Conservation (phyloP, 2,888 invertebrate species). For the Tenthredo livida region DNA sequence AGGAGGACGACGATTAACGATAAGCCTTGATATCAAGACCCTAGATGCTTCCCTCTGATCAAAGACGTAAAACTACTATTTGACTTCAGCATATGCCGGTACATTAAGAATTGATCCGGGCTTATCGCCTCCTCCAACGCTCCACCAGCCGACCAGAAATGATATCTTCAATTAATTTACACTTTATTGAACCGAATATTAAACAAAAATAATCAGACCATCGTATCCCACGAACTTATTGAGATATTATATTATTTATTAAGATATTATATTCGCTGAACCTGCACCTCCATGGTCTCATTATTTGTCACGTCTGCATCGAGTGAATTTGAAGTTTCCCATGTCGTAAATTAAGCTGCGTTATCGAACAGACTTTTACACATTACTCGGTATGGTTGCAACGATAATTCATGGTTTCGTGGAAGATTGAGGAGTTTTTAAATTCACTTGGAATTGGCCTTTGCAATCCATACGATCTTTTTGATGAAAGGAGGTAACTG, state of each 20-base stretch:
- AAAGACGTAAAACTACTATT: neutral
- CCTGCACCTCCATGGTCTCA: neutral
- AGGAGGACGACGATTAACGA: slow-evolving; percentile 42
- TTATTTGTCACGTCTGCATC: slow-evolving; percentile 20
- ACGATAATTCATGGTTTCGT: neutral
- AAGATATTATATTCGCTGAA: neutral
- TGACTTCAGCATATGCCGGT: neutral
- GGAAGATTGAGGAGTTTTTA: neutral
- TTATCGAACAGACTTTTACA: neutral
- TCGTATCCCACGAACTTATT: neutral
- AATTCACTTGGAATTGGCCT: neutral
- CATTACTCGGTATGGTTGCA: neutral
- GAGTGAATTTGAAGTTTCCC: slow-evolving; percentile 25
- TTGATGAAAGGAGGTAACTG: neutral
- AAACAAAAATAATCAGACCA: neutral
- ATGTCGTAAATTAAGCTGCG: neutral
- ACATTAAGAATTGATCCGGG: neutral
- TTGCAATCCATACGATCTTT: neutral
- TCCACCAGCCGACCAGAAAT: neutral
- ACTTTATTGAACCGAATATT: neutral
- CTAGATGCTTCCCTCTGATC: neutral
- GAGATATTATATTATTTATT: neutral
- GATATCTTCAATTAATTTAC: neutral
- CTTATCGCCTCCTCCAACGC: neutral
- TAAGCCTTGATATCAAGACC: neutral